Evolutionary conservation across 2,797 vertebrate species (phyloP).

Genomic region (Peromyscus eremicus): DNA sequence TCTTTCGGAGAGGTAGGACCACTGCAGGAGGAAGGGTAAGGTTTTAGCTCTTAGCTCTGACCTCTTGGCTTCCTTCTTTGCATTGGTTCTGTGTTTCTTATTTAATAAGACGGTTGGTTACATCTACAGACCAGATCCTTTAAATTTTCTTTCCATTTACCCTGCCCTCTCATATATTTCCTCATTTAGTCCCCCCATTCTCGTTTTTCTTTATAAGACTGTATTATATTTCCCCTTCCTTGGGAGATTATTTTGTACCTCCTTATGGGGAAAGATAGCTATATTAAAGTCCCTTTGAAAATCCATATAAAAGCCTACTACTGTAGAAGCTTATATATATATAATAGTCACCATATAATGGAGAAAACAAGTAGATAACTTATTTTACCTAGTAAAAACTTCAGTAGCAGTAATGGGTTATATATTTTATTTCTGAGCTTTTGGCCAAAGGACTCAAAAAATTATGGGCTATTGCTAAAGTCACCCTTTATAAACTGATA

Average conservation of each 20-base stretch:
- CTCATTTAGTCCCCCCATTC: not conserved
- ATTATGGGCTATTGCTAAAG: not conserved
- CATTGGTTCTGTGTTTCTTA: too few species aligned
- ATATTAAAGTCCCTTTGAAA: not conserved
- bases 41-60: too few species aligned
- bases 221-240: not conserved
- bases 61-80: too few species aligned
- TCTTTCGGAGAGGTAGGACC: too few species aligned
- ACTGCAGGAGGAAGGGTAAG: too few species aligned
- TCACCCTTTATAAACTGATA: not conserved
- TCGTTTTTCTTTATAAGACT: not conserved
- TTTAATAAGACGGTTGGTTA: too few species aligned
- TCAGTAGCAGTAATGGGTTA: not conserved
- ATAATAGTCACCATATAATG: not conserved
- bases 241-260: not conserved
- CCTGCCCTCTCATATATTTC: not conserved
- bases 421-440: not conserved
- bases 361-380: not conserved
- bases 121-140: not conserved
- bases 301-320: not conserved
- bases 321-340: not conserved
- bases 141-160: not conserved
- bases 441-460: not conserved
- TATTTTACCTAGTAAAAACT: not conserved
- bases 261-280: not conserved